phyloP scores from a whole-genome alignment of 1,140 invertebrate species.

The Steinernema khuongi region DNA sequence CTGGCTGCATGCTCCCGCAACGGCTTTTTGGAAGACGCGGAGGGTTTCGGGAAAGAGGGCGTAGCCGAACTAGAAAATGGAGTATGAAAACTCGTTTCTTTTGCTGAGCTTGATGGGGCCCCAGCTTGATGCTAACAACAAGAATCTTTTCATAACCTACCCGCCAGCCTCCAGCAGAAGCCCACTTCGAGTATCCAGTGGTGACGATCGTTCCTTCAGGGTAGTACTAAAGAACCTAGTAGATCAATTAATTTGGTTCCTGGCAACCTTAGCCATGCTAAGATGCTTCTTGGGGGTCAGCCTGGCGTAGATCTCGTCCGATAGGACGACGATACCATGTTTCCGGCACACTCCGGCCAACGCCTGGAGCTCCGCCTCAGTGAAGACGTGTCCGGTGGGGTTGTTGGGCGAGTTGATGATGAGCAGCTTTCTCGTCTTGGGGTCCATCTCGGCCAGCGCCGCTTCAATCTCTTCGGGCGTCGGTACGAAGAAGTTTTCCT shows the following conservation, averaged over 20 bases:
- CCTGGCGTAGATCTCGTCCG: conserved; percentile 60
- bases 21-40: conserved; percentile 37
- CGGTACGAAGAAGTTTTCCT: conserved; percentile 53
- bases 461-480: conserved; percentile 48
- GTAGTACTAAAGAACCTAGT: conserved; percentile 55
- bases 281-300: conserved; percentile 48
- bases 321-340: conserved; percentile 57
- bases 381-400: conserved; percentile 56
- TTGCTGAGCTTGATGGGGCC: not conserved
- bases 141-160: too few relatives aligned
- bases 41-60: conserved; percentile 57
- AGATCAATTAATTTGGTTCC: not conserved
- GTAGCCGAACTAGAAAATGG: conserved; percentile 60
- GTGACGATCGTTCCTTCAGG: conserved; percentile 60
- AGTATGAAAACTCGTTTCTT: not conserved
- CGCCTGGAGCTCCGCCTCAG: conserved; percentile 46
- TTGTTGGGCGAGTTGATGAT: conserved; percentile 60
- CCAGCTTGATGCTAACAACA: not conserved
- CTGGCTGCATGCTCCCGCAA: conserved; percentile 57
- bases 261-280: conserved; percentile 50
- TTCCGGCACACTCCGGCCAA: conserved; percentile 46
- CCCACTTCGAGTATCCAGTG: conserved; percentile 60
- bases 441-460: conserved; percentile 42
- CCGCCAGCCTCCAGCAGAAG: conserved; percentile 59
- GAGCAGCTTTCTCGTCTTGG: conserved; percentile 48